Conservation (phyloP, 1,140 invertebrate genomes). For the Hylyphantes graminicola region DNA sequence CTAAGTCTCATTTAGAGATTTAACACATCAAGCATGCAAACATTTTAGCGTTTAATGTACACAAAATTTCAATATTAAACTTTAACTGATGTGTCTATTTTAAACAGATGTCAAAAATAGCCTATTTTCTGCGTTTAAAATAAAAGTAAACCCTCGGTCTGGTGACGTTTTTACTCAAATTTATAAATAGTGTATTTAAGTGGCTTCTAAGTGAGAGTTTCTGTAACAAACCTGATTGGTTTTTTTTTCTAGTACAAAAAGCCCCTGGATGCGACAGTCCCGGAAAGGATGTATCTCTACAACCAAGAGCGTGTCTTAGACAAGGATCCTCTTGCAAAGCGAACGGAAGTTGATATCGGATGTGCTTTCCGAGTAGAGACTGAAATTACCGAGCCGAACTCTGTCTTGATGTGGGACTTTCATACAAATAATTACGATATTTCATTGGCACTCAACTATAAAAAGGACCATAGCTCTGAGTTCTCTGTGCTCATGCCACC, state of each 20-base stretch:
- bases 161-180: too few species aligned
- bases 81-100: too few species aligned
- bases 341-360: conserved; percentile 8
- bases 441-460: conserved; percentile 18
- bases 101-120: too few species aligned
- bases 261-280: conserved; percentile 16
- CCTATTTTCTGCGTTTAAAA: too few species aligned
- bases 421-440: conserved; percentile 35
- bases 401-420: conserved; percentile 36
- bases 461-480: conserved; percentile 17
- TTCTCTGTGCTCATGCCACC: background rate
- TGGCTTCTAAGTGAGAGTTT: too few species aligned
- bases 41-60: too few species aligned
- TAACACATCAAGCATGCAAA: too few species aligned
- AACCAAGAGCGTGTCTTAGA: conserved; percentile 25
- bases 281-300: conserved; percentile 21
- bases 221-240: too few species aligned
- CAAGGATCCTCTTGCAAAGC: conserved; percentile 18
- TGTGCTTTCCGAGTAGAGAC: background rate
- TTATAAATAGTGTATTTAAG: too few species aligned
- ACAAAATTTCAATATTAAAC: too few species aligned
- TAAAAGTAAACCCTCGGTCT: too few species aligned
- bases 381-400: conserved; percentile 22
- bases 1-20: too few species aligned
- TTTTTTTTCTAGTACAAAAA: conserved; percentile 28